Evolutionary conservation across 2,797 vertebrate species (phyloP).

Genomic region (Syndactyla subalaris): DNA sequence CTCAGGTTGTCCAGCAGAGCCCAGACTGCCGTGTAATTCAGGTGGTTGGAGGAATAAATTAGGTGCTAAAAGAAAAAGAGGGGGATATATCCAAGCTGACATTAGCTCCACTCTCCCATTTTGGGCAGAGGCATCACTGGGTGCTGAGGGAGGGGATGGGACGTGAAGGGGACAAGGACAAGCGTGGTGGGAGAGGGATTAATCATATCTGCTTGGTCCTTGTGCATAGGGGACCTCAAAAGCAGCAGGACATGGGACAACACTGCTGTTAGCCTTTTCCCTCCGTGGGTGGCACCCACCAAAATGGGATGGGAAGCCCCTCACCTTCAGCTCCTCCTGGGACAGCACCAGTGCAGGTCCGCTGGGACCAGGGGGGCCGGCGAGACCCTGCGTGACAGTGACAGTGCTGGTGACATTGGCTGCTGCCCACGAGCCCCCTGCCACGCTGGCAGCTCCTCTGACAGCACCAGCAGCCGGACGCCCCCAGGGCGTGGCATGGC

Average conservation of each 20-base stretch:
- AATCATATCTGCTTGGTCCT: neutral
- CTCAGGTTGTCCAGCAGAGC: slow-evolving; percentile 81
- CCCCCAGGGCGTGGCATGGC: fast-evolving
- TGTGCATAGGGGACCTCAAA: neutral
- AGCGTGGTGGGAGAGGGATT: fast-evolving
- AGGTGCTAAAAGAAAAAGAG: neutral
- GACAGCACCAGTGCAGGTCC: slow-evolving; percentile 78
- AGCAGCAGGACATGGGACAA: neutral
- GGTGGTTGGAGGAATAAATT: slow-evolving; percentile 74
- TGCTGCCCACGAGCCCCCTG: neutral
- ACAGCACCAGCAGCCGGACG: fast-evolving
- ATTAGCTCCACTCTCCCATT: fast-evolving
- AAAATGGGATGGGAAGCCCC: neutral
- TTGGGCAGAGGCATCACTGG: neutral
- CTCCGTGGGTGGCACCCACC: neutral
- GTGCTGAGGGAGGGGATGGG: neutral
- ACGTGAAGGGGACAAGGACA: neutral
- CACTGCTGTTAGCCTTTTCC: neutral
- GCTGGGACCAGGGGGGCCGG: slow-evolving; percentile 82
- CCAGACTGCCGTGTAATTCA: slow-evolving; percentile 79
- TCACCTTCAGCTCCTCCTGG: slow-evolving; percentile 80
- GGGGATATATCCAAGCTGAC: neutral
- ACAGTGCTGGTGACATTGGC: neutral
- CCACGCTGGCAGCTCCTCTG: neutral
- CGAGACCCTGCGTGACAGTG: slow-evolving; percentile 77